These are phyloP conservation scores for Apotomis turbidana DNA, from an alignment of 2,888 invertebrate species.

Conservation along the genomic window DNA sequence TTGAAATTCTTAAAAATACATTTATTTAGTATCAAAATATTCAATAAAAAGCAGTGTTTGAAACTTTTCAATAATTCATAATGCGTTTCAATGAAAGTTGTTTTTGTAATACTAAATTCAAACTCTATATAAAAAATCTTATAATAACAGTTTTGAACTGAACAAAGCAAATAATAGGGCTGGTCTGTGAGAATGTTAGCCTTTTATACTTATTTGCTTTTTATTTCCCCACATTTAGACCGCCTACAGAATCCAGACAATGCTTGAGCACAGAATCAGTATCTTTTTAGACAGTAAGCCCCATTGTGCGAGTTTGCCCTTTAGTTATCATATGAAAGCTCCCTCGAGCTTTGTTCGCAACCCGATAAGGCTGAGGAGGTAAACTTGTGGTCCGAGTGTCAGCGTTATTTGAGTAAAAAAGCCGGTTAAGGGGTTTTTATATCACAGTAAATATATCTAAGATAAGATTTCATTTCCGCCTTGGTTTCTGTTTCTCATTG, in stretches of 20 bases:
- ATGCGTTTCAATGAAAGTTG: too few relatives aligned
- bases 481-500: too few relatives aligned
- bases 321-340: slow-evolving; percentile 43
- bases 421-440: too few relatives aligned
- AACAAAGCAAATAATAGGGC: background rate
- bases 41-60: too few relatives aligned
- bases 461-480: too few relatives aligned
- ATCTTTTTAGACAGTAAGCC: slow-evolving; percentile 40
- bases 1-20: too few relatives aligned
- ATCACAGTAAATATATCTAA: too few relatives aligned
- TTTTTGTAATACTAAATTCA: too few relatives aligned
- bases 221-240: slow-evolving; percentile 7
- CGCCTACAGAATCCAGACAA: slow-evolving; percentile 15
- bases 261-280: slow-evolving; percentile 30
- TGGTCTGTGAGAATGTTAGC: background rate
- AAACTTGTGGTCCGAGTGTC: slow-evolving; percentile 4
- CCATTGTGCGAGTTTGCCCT: slow-evolving; percentile 41
- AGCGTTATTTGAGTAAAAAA: slow-evolving; percentile 4
- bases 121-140: too few relatives aligned
- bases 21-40: too few relatives aligned
- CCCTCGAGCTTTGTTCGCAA: slow-evolving; percentile 39
- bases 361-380: slow-evolving; percentile 38
- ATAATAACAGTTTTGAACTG: too few relatives aligned
- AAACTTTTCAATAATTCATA: too few relatives aligned
- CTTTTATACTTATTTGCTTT: background rate